phyloP scores from a whole-genome alignment of 2,888 invertebrate species.

The Gerris lacustris region DNA sequence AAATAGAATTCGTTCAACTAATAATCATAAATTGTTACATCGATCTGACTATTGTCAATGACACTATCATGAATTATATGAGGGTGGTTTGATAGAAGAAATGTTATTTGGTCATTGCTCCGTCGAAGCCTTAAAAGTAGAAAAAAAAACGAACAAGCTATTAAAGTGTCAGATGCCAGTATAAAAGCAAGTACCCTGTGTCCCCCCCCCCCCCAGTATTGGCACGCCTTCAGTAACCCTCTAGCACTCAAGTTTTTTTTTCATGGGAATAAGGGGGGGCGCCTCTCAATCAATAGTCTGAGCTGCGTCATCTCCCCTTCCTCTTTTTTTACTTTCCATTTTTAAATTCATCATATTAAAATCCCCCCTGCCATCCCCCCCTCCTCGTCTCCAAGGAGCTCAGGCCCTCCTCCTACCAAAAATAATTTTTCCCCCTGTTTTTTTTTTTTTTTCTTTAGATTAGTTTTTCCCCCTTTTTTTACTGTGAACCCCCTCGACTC shows the following conservation, averaged over 20 bases:
- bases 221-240: neutral
- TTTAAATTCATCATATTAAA: constrained; percentile 5
- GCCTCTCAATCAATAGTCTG: constrained; percentile 3
- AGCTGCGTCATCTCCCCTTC: constrained; percentile 3
- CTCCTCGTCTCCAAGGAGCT: neutral
- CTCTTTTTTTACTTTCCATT: neutral
- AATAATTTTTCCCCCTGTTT: neutral
- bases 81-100: too few species aligned
- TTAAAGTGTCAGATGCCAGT: constrained; percentile 3
- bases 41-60: too few species aligned
- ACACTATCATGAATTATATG: too few species aligned
- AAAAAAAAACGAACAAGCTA: neutral
- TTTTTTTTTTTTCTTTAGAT: neutral
- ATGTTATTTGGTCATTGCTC: neutral
- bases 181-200: neutral
- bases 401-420: neutral
- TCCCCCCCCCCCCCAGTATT: neutral
- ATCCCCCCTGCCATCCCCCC: neutral
- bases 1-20: too few species aligned
- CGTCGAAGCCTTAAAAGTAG: neutral
- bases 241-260: neutral
- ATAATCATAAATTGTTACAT: too few species aligned
- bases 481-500: neutral
- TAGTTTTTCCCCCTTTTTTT: neutral
- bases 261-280: neutral